These are phyloP conservation scores for Horisme vitalbata DNA, from an alignment of 2,888 invertebrate species.

Conservation along the genomic window DNA sequence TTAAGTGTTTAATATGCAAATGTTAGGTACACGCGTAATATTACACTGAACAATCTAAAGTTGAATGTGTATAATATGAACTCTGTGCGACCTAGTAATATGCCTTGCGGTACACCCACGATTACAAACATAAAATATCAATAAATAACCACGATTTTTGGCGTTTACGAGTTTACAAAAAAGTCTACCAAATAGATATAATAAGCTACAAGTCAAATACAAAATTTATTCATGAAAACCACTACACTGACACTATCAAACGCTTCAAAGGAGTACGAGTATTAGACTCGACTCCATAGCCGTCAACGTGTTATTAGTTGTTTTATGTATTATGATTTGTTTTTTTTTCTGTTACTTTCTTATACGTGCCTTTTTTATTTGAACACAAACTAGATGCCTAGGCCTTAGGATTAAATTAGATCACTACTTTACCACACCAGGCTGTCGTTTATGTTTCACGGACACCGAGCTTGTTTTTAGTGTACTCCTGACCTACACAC, in stretches of 20 bases:
- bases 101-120: conserved; percentile 59
- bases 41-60: conserved; percentile 32
- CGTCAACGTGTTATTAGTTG: conserved; percentile 79
- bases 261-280: conserved; percentile 77
- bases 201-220: conserved; percentile 37
- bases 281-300: conserved; percentile 78
- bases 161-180: conserved; percentile 39
- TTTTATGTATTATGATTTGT: conserved; percentile 64
- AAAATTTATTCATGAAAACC: conserved; percentile 50
- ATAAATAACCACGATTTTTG: conserved; percentile 33
- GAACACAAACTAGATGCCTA: conserved; percentile 79
- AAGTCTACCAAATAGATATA: conserved; percentile 41
- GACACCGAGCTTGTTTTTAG: conserved; percentile 82
- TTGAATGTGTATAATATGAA: conserved; percentile 37
- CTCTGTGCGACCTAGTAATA: conserved; percentile 46
- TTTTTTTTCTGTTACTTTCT: conserved; percentile 58
- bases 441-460: conserved; percentile 81
- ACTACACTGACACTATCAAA: conserved; percentile 71
- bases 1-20: conserved; percentile 75
- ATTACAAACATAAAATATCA: conserved; percentile 39
- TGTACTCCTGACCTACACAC: conserved; percentile 81
- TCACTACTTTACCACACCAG: conserved; percentile 80
- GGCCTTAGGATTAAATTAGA: conserved; percentile 80
- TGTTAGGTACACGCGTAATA: conserved; percentile 61
- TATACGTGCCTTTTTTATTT: conserved; percentile 79